Percentiles rank a stretch among this genome's conserved stretches.
Conservation (phyloP, 53 echinoderm and acorn worm genomes). For the Antedon mediterranea region DNA sequence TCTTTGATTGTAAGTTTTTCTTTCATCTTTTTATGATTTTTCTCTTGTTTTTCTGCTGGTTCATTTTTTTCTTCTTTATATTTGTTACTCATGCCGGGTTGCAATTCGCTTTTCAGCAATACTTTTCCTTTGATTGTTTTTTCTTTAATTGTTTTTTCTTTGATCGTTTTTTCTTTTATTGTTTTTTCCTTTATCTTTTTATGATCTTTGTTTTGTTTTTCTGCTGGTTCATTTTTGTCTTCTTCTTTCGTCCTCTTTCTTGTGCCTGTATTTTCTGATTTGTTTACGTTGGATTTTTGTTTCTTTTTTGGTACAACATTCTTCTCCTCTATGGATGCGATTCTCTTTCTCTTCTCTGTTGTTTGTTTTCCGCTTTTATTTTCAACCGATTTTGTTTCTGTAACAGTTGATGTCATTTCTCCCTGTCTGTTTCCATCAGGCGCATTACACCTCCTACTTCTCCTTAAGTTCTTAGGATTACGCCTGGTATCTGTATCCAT, state of each 20-base stretch:
- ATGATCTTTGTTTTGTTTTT: neutral
- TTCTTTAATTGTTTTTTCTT: too few species aligned
- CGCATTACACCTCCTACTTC: neutral
- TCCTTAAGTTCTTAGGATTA: neutral
- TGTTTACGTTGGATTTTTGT: too few species aligned
- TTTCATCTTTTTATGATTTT: neutral
- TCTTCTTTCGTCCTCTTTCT: neutral
- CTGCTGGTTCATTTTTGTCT: neutral
- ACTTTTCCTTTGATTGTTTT: neutral
- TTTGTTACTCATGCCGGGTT: neutral
- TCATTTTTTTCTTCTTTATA: neutral
- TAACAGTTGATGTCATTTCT: neutral
- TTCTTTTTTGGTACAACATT: too few species aligned
- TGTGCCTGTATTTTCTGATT: too few species aligned
- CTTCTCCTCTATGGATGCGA: neutral
- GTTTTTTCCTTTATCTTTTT: neutral
- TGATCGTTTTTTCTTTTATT: neutral
- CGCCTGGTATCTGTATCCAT: too few species aligned
- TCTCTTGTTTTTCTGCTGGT: neutral
- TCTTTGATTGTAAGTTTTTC: neutral
- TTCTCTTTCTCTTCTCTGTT: neutral
- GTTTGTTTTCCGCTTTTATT: neutral
- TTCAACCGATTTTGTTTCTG: neutral
- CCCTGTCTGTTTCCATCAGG: neutral
- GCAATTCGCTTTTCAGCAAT: neutral